phyloP scores from a whole-genome alignment of 2,888 invertebrate genomes.

The Xylota segnis region DNA sequence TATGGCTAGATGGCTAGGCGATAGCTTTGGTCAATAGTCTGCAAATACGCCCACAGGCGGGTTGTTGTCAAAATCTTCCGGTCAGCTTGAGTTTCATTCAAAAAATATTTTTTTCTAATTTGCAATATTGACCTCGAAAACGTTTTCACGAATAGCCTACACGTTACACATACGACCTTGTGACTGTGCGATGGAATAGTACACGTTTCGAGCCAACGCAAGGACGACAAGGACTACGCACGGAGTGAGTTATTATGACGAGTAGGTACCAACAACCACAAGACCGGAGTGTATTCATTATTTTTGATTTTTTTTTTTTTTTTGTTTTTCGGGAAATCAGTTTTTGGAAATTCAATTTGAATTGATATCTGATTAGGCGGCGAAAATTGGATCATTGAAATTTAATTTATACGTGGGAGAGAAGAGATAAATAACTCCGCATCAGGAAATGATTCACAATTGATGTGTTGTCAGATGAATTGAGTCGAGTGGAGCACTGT shows the following conservation, averaged over 20 bases:
- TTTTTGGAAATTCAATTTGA: slow-evolving; percentile 20
- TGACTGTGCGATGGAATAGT: too few relatives aligned
- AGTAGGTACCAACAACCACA: not conserved
- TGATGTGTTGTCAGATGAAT: slow-evolving; percentile 12
- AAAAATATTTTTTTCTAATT: too few relatives aligned
- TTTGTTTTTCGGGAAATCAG: slow-evolving; percentile 5
- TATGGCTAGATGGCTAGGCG: too few relatives aligned
- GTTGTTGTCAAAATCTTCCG: too few relatives aligned
- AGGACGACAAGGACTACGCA: not conserved
- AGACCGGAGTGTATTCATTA: not conserved
- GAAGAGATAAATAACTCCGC: slow-evolving; percentile 1
- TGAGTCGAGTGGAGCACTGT: not conserved
- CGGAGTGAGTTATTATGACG: slow-evolving; percentile 1
- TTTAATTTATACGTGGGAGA: not conserved
- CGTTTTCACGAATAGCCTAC: not conserved
- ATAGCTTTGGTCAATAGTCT: not conserved
- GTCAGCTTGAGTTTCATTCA: too few relatives aligned
- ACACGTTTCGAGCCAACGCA: too few relatives aligned
- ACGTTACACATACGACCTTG: not conserved
- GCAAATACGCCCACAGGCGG: too few relatives aligned
- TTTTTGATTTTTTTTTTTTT: not conserved
- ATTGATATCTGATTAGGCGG: slow-evolving; percentile 4
- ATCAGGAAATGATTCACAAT: not conserved
- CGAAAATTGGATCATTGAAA: slow-evolving; percentile 12
- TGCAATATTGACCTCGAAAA: too few relatives aligned